These are phyloP conservation scores for Neodiprion fabricii DNA, from an alignment of 1,140 invertebrate genomes.

Conservation along the genomic window DNA sequence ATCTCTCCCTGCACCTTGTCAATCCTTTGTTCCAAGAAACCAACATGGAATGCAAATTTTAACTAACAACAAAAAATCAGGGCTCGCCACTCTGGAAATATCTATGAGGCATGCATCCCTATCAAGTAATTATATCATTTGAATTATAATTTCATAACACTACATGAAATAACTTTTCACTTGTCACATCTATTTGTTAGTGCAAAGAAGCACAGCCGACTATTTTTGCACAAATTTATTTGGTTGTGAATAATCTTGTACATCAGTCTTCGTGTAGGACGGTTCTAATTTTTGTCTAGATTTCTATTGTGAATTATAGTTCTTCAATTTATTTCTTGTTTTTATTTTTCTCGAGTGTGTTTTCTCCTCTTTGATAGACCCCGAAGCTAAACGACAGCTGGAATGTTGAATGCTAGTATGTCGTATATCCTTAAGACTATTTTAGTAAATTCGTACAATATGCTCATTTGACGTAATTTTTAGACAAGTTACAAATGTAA, in stretches of 20 bases:
- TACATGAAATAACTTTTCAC: background rate
- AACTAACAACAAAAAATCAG: background rate
- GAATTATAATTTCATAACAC: background rate
- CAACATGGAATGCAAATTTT: background rate
- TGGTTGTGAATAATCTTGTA: too few species aligned
- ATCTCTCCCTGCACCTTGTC: background rate
- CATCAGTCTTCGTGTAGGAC: too few species aligned
- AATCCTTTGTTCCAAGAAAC: constrained; percentile 3
- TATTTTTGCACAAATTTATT: too few species aligned
- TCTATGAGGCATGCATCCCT: background rate
- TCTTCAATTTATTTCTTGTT: background rate
- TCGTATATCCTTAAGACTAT: too few species aligned
- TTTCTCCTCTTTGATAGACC: too few species aligned
- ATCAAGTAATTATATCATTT: background rate
- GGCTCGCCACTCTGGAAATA: background rate
- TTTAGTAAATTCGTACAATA: too few species aligned
- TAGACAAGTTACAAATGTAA: background rate
- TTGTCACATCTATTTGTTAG: too few species aligned
- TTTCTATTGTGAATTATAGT: too few species aligned
- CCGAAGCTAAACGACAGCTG: too few species aligned
- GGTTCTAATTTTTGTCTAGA: too few species aligned
- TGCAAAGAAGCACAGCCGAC: too few species aligned
- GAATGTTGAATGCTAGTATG: too few species aligned
- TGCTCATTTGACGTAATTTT: background rate
- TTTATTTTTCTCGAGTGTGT: background rate